Percentiles rank a stretch among this genome's conserved stretches.
phyloP scores from a whole-genome alignment of 2,888 invertebrate genomes.

The Yponomeuta plumbellus region DNA sequence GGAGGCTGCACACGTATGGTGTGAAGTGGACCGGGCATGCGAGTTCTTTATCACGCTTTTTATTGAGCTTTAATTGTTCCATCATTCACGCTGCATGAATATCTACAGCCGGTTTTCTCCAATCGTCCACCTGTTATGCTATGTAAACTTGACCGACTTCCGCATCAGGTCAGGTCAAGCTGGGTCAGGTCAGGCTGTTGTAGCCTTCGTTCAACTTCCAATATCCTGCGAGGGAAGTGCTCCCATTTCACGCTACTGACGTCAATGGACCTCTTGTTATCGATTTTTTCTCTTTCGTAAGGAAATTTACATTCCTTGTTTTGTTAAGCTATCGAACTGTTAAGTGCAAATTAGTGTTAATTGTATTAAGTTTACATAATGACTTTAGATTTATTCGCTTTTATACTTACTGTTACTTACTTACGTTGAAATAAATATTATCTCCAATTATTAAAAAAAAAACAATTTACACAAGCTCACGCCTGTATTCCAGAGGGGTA shows the following conservation, averaged over 20 bases:
- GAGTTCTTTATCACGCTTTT: constrained; percentile 18
- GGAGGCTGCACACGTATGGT: constrained; percentile 21
- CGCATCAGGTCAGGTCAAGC: constrained; percentile 20
- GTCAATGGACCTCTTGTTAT: not conserved
- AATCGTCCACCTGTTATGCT: constrained; percentile 19
- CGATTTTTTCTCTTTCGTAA: not conserved
- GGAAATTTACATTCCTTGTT: no score
- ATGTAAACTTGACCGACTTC: constrained; percentile 45
- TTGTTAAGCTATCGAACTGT: no score
- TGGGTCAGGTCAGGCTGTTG: constrained; percentile 32
- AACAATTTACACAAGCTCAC: no score
- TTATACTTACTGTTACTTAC: no score
- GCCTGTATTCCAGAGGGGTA: no score
- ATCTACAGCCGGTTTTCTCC: not conserved
- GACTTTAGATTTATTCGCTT: no score
- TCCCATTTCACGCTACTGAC: not conserved
- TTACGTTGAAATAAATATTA: no score
- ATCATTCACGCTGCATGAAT: constrained; percentile 9
- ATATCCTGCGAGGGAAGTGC: constrained; percentile 27
- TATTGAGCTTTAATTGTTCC: constrained; percentile 14
- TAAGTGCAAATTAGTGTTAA: no score
- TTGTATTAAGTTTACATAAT: no score
- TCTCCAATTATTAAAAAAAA: no score
- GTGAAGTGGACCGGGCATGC: constrained; percentile 9
- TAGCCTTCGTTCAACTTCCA: constrained; percentile 42